Evolutionary conservation across 2,113 vertebrate species (phyloP), one percentile per base, ranked within the genome.

Genomic region (Phalacrocorax brasilianus): DNA sequence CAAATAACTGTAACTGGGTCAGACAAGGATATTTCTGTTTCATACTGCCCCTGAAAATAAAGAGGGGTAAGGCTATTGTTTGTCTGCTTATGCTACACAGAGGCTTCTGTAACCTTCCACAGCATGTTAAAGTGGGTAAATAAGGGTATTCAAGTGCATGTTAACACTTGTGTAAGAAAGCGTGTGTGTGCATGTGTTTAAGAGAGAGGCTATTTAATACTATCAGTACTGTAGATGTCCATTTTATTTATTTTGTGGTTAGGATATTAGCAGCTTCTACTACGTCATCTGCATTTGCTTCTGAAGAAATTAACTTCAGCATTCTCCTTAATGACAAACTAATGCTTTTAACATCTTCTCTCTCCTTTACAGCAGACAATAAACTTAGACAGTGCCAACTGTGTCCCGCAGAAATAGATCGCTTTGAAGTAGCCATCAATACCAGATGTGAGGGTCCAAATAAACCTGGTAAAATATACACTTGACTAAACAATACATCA

Each of bases 1-100:
- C 91, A 96, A 96, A 95, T 87, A 93, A 91, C 87, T 89, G 74
- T 94, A 97, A 95, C 53, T 93, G 89, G 84, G 91, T 94, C 89
- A 96, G 91, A 88, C 91, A 92, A 93, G 77, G 50, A 79, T 45
- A 70, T 17, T 66, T 93, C 84, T 96, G 92, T 93, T 93, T 93
- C 74, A 85, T 70, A 62, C n/a, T 91, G 74, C 74, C 96, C 94
- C 77, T 95, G 94, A 94, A 95, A 95, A 96, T 82, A 80, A 89
- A 91, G 84, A 95, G 38, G 66, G 47, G 17, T 58, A 89, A 88
- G 33, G 74, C 91, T 93, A 95, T 95, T 95, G 92, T 97, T 89
- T 79, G 53, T 75, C 56, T 89, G 49, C 28, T 76, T 94, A 89
- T 79, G 71, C 66, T 91, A 85, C 59, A 74, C 45, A 91, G 73